Conservation (phyloP, 2,888 invertebrate genomes). For the Melinaea marsaeus region DNA sequence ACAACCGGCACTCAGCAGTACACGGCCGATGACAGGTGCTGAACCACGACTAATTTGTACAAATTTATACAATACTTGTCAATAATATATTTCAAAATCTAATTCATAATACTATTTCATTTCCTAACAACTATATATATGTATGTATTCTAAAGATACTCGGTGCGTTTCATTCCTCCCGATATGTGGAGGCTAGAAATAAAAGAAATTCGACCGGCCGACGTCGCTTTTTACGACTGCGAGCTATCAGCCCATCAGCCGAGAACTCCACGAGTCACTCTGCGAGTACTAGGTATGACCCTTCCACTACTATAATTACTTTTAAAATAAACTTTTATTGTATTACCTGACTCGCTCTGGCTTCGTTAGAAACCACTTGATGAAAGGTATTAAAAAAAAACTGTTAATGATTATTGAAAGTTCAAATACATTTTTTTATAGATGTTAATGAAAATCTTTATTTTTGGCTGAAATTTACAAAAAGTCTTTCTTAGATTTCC, state of each 20-base stretch:
- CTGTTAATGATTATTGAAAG: too few relatives aligned
- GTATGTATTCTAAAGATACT: slow-evolving; percentile 50
- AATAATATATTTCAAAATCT: background rate
- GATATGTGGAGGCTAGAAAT: slow-evolving; percentile 70
- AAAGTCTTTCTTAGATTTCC: too few relatives aligned
- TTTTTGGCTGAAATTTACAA: too few relatives aligned
- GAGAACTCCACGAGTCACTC: slow-evolving; percentile 61
- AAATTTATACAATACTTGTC: too few relatives aligned
- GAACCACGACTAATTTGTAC: background rate
- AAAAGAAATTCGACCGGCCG: slow-evolving; percentile 60
- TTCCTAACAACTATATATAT: background rate
- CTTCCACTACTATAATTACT: too few relatives aligned
- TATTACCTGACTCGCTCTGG: too few relatives aligned
- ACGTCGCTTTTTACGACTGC: slow-evolving; percentile 69
- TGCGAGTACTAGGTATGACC: slow-evolving; percentile 61
- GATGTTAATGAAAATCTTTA: too few relatives aligned
- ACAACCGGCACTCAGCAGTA: slow-evolving; percentile 70
- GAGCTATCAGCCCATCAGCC: slow-evolving; percentile 71
- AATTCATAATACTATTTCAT: background rate
- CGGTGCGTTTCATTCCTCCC: slow-evolving; percentile 69
- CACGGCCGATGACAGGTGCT: slow-evolving; percentile 67
- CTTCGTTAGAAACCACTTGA: too few relatives aligned
- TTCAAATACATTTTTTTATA: too few relatives aligned
- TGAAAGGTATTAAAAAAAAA: too few relatives aligned
- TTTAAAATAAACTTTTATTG: too few relatives aligned